Evolutionary conservation across 2,113 vertebrate species (phyloP), one percentile per base, ranked within the genome.

Genomic region (Anolis carolinensis): DNA sequence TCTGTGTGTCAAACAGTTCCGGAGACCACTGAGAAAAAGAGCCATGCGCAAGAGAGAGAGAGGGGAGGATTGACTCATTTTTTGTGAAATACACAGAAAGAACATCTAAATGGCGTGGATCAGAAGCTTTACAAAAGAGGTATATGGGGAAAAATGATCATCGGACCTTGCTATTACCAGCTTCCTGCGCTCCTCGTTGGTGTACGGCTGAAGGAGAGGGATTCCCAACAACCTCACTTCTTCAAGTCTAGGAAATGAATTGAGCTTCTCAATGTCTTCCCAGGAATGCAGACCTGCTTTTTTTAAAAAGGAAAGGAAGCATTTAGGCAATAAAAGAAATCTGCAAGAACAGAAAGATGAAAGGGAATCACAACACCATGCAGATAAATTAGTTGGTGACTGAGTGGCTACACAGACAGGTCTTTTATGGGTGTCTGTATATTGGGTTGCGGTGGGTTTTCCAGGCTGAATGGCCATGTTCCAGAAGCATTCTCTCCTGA

Each of bases 251-350:
- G 99, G 99, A 83, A 99, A 97, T 91, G 96, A 98, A 92, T 97
- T 99, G 83, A 99, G 93, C 92, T 97, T 98, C 92, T 98, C 98
- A 72, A 99, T 98, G 93, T 99, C 98, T 91, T 97, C 97, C 99
- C 99, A 99, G 84, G 94, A 95, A 65, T 96, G 97, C 70, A 99
- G 97, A 94, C 98, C 99, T 99, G 95, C 89, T 95, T 83, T 36
- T 59, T 59, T 59, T 18, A 59, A 55, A 55, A 87, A 86, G 93
- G 63, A 95, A 95, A 93, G 80, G 86, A 50, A 72, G 20, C 65
- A 21, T 87, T 94, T 93, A 92, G 92, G 89, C 75, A 89, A 91
- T 82, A 79, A 65, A 85, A 11, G 2, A 11, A 65, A 23, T 21
- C 25, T 7, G 2, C 23, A 23, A 23, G 23, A 8, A 8, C 25